Base-by-base conservation (phyloP, 2,888 invertebrate species). In the Agonopterix arenella region DNA sequence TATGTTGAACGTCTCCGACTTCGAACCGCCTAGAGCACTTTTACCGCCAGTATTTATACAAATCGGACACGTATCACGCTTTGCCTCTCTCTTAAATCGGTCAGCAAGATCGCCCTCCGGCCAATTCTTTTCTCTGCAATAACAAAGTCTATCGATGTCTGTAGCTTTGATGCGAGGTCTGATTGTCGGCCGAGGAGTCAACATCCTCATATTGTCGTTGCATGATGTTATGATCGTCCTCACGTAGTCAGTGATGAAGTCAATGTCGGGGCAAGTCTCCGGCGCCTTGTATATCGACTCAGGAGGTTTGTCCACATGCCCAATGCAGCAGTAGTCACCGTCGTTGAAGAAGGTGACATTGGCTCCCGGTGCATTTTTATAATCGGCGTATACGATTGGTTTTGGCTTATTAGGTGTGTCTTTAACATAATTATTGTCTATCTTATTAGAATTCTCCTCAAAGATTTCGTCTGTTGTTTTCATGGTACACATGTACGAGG, bases 151-250 rank as follows among this genome's bases (percentile, higher is more conserved):
- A 49, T 88, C 86, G 13, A 88, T 81, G 57, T 89, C 88, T 2
- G 86, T 85, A 2, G 88, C 85, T 68, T 81, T 84, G 1, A 83
- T 57, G 70, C 81, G 73, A 1, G 86, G 86, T 50, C 52, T 69
- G 55, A 88, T 81, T 2, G 80, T 73, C 9, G 84, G 76, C 9
- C 78, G 76, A 46, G 88, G 88, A 28, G 86, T 88, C 52, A 89
- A 60, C 86, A 84, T 86, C 55, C 88, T 76, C 84, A 89, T 81
- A 55, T 86, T 84, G 57, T 89, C 88, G 60, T 89, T 85, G 60
- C 88, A 86, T 4, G 88, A 86, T 10, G 80, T 71, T 44, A 89
- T 81, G 8, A 84, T 81, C 56, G 84, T 85, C 44, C 83, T 72
- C 1, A 88, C 76, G 53, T 89, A 89, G 53, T 89, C 88, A 45